Base-by-base conservation (phyloP, 2,888 invertebrate species). In the Antitype chi region DNA sequence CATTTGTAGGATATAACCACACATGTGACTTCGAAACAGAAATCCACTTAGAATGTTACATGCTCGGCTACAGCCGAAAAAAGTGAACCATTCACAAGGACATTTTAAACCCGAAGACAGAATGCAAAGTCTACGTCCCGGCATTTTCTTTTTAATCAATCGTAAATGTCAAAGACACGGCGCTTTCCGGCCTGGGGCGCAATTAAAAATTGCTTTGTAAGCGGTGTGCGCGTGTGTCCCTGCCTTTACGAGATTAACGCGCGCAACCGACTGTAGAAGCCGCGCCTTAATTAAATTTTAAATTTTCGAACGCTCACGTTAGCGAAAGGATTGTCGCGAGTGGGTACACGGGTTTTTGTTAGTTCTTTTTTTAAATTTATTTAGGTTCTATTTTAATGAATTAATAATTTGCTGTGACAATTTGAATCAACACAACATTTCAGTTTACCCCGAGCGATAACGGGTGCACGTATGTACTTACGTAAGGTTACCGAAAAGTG, bases 181-280 rank as follows among this genome's bases (percentile, higher is more conserved):
- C 88, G 89, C 89, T 90, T 91, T 92, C 90, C 90, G 91, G 90
- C 86, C 88, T 80, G 87, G 81, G 74, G 91, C 87, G 95, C 94
- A 95, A 95, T 95, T 95, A 95, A 95, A 95, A 95, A 94, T 92
- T 94, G 94, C 94, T 96, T 95, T 95, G 95, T 94, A 89, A 90
- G 91, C 89, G 89, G 82, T 78, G 84, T 79, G 89, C 91, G 90
- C 91, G 92, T 93, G 92, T 94, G 93, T 93, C 88, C 89, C 86
- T 73, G 90, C 91, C 94, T 94, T 94, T 93, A 93, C 92, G 90
- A 91, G 94, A 93, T 94, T 94, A 95, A 93, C 93, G 92, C 92
- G 92, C 91, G 92, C 89, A 92, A 91, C 92, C 91, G 89, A 91
- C 90, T 88, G 91, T 87, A 89, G 89, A 87, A 89, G 88, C 89